A percentile compares a stretch with the other conserved stretches of the same genome.
Conservation (phyloP, 1,140 invertebrate genomes). For the Choristoneura fumiferana region DNA sequence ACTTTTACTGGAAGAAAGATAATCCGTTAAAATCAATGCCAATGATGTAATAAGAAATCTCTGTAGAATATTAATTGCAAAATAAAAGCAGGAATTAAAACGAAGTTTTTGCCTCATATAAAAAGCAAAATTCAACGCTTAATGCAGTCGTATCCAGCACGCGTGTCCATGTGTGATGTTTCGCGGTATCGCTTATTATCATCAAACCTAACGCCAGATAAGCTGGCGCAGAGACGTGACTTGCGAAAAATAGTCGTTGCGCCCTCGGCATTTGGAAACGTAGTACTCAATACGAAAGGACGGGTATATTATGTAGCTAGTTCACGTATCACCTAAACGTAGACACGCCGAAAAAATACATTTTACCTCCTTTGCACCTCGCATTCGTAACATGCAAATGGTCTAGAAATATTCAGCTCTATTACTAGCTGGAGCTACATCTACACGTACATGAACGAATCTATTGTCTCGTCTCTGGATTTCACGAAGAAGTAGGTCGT, state of each 20-base stretch:
- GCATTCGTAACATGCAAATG: too few relatives aligned
- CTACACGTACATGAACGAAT: not conserved
- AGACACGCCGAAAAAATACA: not conserved
- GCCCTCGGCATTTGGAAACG: conserved; percentile 41
- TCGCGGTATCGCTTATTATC: conserved; percentile 70
- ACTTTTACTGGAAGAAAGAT: too few relatives aligned
- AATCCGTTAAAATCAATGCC: too few relatives aligned
- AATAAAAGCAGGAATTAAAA: too few relatives aligned
- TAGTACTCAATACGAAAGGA: conserved; percentile 28
- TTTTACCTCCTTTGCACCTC: too few relatives aligned
- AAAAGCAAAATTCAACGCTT: too few relatives aligned
- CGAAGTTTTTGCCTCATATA: too few relatives aligned
- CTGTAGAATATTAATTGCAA: too few relatives aligned
- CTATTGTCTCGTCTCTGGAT: not conserved
- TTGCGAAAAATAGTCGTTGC: conserved; percentile 69
- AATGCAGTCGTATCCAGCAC: conserved; percentile 1
- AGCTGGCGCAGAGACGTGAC: conserved; percentile 64
- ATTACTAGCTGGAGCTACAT: not conserved
- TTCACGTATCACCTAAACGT: conserved; percentile 13
- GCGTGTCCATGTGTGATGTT: conserved; percentile 37
- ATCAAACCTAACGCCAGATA: conserved; percentile 71
- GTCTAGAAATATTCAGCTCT: too few relatives aligned
- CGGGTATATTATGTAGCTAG: conserved; percentile 12
- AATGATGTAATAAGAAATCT: too few relatives aligned
- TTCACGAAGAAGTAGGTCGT: conserved; percentile 9